These are phyloP conservation scores for Sakesphorus luctuosus DNA, from an alignment of 2,113 vertebrate genomes.

Conservation along the genomic window DNA sequence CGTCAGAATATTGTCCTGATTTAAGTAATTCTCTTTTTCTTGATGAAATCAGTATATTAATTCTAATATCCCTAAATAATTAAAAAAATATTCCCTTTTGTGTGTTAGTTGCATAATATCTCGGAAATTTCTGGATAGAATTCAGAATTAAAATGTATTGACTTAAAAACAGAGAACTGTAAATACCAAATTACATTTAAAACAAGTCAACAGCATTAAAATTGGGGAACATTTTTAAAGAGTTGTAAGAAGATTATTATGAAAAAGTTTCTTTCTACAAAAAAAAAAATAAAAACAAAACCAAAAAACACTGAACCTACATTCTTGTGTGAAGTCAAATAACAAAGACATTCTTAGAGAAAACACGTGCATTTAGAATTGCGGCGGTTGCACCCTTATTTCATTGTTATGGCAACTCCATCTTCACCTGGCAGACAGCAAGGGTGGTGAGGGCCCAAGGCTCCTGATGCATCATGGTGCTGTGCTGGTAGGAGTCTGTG, in stretches of 20 bases:
- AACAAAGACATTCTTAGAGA: not conserved
- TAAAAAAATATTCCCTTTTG: not conserved
- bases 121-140: not conserved
- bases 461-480: not conserved
- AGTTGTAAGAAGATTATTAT: not conserved
- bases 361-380: not conserved
- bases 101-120: not conserved
- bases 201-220: not conserved
- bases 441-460: not conserved
- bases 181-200: not conserved
- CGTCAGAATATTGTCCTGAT: conserved; percentile 11
- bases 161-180: not conserved
- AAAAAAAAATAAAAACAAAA: not conserved
- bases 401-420: not conserved
- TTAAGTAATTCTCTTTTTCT: not conserved
- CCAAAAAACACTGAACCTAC: not conserved
- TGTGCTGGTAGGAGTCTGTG: not conserved
- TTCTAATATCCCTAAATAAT: not conserved
- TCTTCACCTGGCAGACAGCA: not conserved
- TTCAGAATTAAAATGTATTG: not conserved
- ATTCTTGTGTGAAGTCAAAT: not conserved
- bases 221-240: not conserved
- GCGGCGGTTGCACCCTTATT: not conserved
- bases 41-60: not conserved
- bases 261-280: not conserved